Conservation (phyloP, 2,113 vertebrate species). For the Condylura cristata region DNA sequence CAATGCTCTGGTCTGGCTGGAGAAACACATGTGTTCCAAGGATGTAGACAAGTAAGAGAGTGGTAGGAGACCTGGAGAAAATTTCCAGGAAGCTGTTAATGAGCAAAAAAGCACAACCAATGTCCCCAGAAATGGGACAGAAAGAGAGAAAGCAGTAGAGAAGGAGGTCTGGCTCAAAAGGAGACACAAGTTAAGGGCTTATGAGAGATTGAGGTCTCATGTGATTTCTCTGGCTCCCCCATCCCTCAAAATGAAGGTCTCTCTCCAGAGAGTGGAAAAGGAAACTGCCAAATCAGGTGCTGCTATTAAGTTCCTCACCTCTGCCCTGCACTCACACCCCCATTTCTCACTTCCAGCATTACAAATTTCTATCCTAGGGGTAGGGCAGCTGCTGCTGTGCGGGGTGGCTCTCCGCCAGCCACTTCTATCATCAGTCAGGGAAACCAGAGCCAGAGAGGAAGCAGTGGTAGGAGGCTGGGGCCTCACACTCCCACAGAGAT, state of each 20-base stretch:
- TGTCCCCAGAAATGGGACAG: not conserved
- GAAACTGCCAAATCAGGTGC: not conserved
- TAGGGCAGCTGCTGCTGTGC: not conserved
- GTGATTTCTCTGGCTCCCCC: not conserved
- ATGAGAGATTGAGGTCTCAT: not conserved
- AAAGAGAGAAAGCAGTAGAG: constrained; percentile 24
- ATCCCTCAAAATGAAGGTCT: not conserved
- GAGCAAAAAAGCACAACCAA: not conserved
- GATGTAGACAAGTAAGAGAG: not conserved
- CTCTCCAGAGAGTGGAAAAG: not conserved
- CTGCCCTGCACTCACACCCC: not conserved
- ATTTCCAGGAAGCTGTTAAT: not conserved
- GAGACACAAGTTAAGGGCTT: not conserved
- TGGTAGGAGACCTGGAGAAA: not conserved
- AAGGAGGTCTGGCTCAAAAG: not conserved
- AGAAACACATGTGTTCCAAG: not conserved
- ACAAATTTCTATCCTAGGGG: not conserved
- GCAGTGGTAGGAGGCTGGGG: not conserved
- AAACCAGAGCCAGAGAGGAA: constrained; percentile 60
- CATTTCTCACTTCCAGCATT: not conserved
- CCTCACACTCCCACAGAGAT: constrained; percentile 59
- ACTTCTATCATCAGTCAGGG: constrained; percentile 7
- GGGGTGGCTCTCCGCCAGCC: not conserved
- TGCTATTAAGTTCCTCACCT: not conserved
- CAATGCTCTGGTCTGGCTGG: not conserved